These are phyloP conservation scores for Sebastes paucispinis DNA, from an alignment of 2,797 vertebrate genomes.

Conservation along the genomic window DNA sequence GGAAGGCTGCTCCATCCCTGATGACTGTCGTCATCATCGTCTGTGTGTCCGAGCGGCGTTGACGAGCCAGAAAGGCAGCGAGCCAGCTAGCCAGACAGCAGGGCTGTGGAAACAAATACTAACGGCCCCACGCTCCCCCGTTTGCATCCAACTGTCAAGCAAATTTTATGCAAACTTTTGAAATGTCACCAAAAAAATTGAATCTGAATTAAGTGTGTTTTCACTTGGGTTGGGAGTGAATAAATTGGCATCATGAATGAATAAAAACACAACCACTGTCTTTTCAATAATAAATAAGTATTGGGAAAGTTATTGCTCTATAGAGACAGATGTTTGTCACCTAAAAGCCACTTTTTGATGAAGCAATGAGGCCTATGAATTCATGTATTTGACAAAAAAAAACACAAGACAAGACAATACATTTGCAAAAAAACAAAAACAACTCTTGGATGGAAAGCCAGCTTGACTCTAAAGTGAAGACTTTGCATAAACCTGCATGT, in stretches of 20 bases:
- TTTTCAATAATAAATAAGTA: slow-evolving; percentile 19
- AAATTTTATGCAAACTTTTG: slow-evolving; percentile 53
- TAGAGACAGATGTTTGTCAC: slow-evolving; percentile 4
- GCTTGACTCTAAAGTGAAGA: background rate
- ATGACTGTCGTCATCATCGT: slow-evolving; percentile 75
- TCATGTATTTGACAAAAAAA: background rate
- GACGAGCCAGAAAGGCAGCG: slow-evolving; percentile 69
- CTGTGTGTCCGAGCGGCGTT: slow-evolving; percentile 64
- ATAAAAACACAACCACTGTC: slow-evolving; percentile 6
- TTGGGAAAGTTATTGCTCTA: slow-evolving; percentile 4
- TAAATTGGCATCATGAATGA: slow-evolving; percentile 34
- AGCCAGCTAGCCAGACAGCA: slow-evolving; percentile 64
- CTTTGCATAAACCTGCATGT: background rate
- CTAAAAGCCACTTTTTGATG: background rate
- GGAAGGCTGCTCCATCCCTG: slow-evolving; percentile 66
- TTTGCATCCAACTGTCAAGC: slow-evolving; percentile 50
- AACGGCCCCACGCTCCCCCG: slow-evolving; percentile 48
- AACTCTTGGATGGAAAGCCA: background rate
- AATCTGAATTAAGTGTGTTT: slow-evolving; percentile 15
- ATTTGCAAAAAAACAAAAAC: background rate
- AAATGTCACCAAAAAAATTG: slow-evolving; percentile 18
- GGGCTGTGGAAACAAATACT: slow-evolving; percentile 57
- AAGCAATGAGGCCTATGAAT: background rate
- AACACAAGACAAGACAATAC: no score
- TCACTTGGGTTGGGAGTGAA: slow-evolving; percentile 7